Base-by-base conservation (phyloP, 2,113 vertebrate genomes). In the Thoracochromis brauschi region DNA sequence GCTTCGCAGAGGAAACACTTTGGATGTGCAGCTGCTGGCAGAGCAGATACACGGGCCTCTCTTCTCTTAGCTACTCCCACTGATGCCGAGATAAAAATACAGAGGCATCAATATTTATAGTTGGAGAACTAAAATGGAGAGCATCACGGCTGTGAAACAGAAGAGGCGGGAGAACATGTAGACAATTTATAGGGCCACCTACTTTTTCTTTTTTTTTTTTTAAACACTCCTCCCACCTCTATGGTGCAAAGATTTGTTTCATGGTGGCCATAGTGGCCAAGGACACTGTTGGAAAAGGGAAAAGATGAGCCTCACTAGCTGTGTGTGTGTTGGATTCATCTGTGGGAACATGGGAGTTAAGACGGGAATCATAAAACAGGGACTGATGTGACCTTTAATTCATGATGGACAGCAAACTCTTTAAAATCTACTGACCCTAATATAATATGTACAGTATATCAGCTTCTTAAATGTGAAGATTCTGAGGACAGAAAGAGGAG, bases 31-130 rank as follows among this genome's bases (percentile, higher is more conserved):
- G 82, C 19, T 63, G 51, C 49, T 12, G 29, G 79, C 53, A 80
- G 54, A 49, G 55, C 16, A 63, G 73, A 85, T n/a, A 24, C 68
- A 38, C 12, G 2, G 33, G 29, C 29, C 55, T 14, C 42, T 81
- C 53, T 51, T 47, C 7, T n/a, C 11, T 2, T 38, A 84, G 57
- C 2, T 38, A 75, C 38, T 82, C 85, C 82, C 84, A 58, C 78
- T 8, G 31, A 89, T 33, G 9, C 9, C 0, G 3, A 58, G 84
- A 91, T 86, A 85, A 84, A 92, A 90, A 84, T 78, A 88, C 58
- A 33, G 24, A 31, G 3, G 73, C 89, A 90, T 94, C 81, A 91
- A 91, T 93, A 93, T 94, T 91, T 83, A 91, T 63, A 63, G 42
- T 4, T 5, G 12, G 47, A 57, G 31, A 73, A 29, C 80, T 40